phyloP scores from a whole-genome alignment of 2,888 invertebrate species.

The Argyresthia albistria region DNA sequence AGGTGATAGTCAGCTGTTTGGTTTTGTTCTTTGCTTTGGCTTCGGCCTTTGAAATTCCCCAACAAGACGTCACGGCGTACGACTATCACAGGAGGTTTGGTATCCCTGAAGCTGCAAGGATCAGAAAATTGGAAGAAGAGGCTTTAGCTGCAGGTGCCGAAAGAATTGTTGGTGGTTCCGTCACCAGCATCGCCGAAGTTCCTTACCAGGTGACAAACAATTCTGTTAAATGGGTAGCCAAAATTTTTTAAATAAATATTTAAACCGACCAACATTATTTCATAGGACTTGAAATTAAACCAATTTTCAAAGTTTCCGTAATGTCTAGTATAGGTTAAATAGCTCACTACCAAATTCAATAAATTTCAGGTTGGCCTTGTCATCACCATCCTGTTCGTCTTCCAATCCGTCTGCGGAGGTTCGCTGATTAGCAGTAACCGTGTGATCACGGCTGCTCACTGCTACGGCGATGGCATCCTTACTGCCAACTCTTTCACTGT shows the following conservation, averaged over 20 bases:
- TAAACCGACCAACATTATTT: no score
- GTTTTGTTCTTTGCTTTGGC: neutral
- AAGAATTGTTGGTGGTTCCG: conserved; percentile 34
- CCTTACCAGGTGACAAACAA: conserved; percentile 36
- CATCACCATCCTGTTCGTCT: conserved; percentile 14
- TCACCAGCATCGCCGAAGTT: conserved; percentile 22
- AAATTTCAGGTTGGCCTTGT: conserved; percentile 32
- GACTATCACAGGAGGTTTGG: conserved; percentile 34
- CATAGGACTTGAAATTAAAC: no score
- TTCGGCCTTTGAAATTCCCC: neutral
- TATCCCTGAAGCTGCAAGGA: conserved; percentile 26
- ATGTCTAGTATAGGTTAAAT: no score
- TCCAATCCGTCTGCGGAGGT: conserved; percentile 26
- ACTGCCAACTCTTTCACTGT: conserved; percentile 21
- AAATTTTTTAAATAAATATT: no score
- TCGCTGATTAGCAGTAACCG: conserved; percentile 22
- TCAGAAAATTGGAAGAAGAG: conserved; percentile 25
- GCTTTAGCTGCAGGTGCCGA: conserved; percentile 6
- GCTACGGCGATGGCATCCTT: conserved; percentile 24
- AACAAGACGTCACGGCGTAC: conserved; percentile 5
- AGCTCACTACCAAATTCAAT: neutral
- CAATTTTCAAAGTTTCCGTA: no score
- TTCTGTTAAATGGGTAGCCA: neutral
- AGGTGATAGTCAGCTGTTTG: neutral
- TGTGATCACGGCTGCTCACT: conserved; percentile 30